phyloP scores from a whole-genome alignment of 2,113 vertebrate species.

The Gymnocephalus cernua region DNA sequence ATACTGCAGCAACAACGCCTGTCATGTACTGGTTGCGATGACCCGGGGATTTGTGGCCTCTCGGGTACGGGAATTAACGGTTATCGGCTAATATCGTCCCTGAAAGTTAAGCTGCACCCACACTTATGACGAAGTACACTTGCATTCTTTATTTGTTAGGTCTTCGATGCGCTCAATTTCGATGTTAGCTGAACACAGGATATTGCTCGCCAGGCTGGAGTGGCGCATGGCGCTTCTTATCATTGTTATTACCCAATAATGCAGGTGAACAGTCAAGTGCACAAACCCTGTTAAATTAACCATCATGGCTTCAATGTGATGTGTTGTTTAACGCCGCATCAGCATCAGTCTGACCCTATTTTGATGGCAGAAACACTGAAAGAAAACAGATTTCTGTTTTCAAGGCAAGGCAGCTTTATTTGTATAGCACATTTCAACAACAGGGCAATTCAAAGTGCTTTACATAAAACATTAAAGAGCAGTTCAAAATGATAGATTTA shows the following conservation, averaged over 20 bases:
- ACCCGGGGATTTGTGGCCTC: constrained; percentile 31
- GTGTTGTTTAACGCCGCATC: neutral
- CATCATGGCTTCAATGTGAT: neutral
- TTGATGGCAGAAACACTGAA: neutral
- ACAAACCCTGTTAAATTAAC: neutral
- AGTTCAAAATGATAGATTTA: no score
- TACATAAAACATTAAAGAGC: no score
- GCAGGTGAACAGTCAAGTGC: constrained; percentile 62
- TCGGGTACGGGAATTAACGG: neutral
- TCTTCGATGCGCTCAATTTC: neutral
- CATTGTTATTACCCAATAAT: constrained; percentile 63
- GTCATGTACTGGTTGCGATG: constrained; percentile 23
- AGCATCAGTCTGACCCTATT: neutral
- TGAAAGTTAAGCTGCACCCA: neutral
- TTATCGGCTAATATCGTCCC: neutral
- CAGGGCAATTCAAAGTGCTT: no score
- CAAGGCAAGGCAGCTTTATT: no score
- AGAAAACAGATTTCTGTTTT: neutral
- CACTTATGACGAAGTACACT: neutral
- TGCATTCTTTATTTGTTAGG: neutral
- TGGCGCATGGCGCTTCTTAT: constrained; percentile 57
- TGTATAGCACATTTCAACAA: no score
- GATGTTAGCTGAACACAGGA: neutral
- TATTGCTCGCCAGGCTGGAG: constrained; percentile 25
- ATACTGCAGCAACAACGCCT: constrained; percentile 30